Evolutionary conservation across 1,140 invertebrate genomes (phyloP).

Genomic region (Sogatella furcifera): DNA sequence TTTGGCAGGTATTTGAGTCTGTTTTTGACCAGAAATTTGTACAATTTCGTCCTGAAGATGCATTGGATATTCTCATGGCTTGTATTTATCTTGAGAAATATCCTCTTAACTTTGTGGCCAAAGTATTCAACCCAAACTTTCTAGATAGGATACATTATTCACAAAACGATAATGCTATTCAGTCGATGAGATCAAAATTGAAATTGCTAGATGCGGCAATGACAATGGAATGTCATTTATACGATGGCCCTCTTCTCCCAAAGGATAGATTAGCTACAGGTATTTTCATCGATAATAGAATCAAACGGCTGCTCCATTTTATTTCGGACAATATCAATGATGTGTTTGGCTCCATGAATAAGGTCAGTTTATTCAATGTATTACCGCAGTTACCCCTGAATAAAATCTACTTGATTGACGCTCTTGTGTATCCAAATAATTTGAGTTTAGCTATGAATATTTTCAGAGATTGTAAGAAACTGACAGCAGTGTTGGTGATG

Average conservation of each 20-base stretch:
- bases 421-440: slow-evolving; percentile 39
- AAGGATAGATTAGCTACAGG: slow-evolving; percentile 37
- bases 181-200: slow-evolving; percentile 38
- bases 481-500: slow-evolving; percentile 46
- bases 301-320: slow-evolving; percentile 39
- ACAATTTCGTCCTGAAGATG: slow-evolving; percentile 44
- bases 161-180: slow-evolving; percentile 24
- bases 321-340: slow-evolving; percentile 35
- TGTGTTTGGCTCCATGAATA: slow-evolving; percentile 32
- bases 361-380: slow-evolving; percentile 37
- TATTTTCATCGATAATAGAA: slow-evolving; percentile 39
- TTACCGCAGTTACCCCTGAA: slow-evolving; percentile 42
- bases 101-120: slow-evolving; percentile 48
- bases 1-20: slow-evolving; percentile 48
- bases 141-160: slow-evolving; percentile 42
- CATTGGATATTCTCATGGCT: slow-evolving; percentile 48
- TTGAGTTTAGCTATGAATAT: slow-evolving; percentile 7
- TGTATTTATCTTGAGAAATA: slow-evolving; percentile 52
- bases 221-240: slow-evolving; percentile 47
- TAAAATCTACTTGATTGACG: slow-evolving; percentile 49
- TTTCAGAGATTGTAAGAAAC: slow-evolving; percentile 30
- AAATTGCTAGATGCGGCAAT: slow-evolving; percentile 51
- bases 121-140: slow-evolving; percentile 50
- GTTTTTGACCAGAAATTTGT: slow-evolving; percentile 45
- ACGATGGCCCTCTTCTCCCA: slow-evolving; percentile 46